phyloP scores from a whole-genome alignment of 2,113 vertebrate species.

The Lophotis ruficrista region DNA sequence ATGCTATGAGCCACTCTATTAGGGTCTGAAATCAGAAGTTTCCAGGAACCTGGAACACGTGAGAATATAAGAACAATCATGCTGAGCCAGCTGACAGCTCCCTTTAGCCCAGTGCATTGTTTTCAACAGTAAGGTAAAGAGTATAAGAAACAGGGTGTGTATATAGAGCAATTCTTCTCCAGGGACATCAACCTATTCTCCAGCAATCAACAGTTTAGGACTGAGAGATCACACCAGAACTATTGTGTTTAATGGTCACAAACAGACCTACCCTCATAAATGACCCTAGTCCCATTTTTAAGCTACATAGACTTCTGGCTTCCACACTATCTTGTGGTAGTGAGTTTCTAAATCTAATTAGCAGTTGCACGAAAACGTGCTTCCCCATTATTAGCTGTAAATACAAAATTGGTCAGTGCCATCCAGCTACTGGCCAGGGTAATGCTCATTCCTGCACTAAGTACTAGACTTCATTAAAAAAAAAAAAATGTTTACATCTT shows the following conservation, averaged over 20 bases:
- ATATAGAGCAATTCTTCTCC: not conserved
- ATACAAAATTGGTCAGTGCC: not conserved
- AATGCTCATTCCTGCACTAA: not conserved
- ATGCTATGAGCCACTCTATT: not conserved
- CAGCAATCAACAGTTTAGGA: not conserved
- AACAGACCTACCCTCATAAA: not conserved
- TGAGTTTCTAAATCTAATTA: not conserved
- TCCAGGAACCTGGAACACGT: not conserved
- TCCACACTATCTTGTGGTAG: not conserved
- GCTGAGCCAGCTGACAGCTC: not conserved
- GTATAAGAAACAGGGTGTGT: not conserved
- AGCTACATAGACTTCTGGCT: not conserved
- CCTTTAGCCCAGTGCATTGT: not conserved
- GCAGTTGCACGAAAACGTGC: not conserved
- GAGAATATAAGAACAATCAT: not conserved
- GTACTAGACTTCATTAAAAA: not conserved
- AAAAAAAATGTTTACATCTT: conserved; percentile 20
- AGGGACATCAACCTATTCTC: not conserved
- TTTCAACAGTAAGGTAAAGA: not conserved
- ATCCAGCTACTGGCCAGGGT: not conserved
- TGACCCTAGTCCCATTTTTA: not conserved
- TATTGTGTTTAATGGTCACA: not conserved
- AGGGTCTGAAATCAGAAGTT: not conserved
- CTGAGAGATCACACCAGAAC: not conserved
- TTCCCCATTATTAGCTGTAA: not conserved